A percentile compares a stretch with the other conserved stretches of the same genome.
Evolutionary conservation across 2,888 invertebrate genomes (phyloP).

Genomic region (Tenodera sinensis): DNA sequence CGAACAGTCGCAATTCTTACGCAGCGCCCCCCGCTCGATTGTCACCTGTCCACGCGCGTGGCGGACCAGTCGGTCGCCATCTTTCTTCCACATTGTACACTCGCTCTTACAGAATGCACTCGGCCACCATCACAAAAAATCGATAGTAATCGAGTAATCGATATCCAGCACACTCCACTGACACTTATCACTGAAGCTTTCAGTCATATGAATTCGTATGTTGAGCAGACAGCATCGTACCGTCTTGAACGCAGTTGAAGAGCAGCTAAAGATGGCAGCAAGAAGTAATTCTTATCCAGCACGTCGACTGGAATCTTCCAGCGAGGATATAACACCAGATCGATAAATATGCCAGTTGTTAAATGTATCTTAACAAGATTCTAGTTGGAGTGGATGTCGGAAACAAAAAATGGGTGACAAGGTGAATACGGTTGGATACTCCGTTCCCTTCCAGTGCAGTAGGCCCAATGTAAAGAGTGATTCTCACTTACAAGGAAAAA

Average conservation of each 20-base stretch:
- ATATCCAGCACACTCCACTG: not conserved
- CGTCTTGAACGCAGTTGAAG: not conserved
- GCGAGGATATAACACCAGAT: not conserved
- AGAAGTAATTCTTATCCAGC: too few species aligned
- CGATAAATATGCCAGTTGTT: not conserved
- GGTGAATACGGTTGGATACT: not conserved
- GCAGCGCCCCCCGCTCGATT: not conserved
- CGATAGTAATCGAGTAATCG: not conserved
- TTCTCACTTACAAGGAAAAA: conserved; percentile 12
- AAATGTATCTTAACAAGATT: not conserved
- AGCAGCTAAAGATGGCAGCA: not conserved
- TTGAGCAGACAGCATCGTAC: not conserved
- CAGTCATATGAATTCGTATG: not conserved
- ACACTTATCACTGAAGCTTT: not conserved
- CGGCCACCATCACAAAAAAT: not conserved
- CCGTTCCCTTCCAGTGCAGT: not conserved
- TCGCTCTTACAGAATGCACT: not conserved
- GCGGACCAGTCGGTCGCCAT: not conserved
- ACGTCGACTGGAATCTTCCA: not conserved
- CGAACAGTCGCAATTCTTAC: too few species aligned
- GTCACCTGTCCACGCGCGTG: not conserved
- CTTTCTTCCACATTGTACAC: not conserved
- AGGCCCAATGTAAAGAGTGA: not conserved
- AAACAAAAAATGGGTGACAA: not conserved
- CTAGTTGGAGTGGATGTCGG: not conserved